phyloP scores from a whole-genome alignment of 2,797 vertebrate genomes.

The Acridotheres tristis region DNA sequence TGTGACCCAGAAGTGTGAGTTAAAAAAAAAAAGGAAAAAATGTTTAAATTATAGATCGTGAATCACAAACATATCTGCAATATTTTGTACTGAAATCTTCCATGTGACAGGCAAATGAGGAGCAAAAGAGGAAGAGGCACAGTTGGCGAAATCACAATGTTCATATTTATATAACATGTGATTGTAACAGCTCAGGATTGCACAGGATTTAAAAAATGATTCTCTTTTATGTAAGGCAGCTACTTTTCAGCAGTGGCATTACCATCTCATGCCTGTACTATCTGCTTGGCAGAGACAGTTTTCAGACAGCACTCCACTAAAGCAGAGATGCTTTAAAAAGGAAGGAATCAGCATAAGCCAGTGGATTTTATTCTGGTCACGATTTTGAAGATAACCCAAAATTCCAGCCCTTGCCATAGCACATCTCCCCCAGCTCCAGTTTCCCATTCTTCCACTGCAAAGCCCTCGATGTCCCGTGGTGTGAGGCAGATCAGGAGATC shows the following conservation, averaged over 20 bases:
- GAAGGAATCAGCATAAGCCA: neutral
- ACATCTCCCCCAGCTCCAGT: neutral
- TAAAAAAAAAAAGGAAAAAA: neutral
- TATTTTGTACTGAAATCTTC: neutral
- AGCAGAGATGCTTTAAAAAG: neutral
- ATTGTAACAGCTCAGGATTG: neutral
- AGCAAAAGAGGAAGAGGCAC: neutral
- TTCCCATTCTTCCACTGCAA: neutral
- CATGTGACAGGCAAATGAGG: neutral
- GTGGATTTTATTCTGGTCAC: neutral
- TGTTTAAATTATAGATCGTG: neutral
- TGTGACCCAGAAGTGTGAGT: neutral
- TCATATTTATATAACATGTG: neutral
- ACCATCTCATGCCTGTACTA: neutral
- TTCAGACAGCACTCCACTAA: neutral
- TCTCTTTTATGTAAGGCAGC: neutral
- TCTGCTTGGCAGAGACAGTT: neutral
- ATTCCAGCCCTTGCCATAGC: neutral
- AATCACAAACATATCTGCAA: neutral
- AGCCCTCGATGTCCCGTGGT: fast-evolving
- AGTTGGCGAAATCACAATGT: neutral
- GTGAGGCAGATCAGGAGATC: neutral
- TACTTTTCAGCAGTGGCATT: neutral
- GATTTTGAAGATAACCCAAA: neutral
- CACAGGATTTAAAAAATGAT: conserved; percentile 28